These are phyloP conservation scores for Gallirallus australis DNA, from an alignment of 2,797 vertebrate species.

Conservation along the genomic window DNA sequence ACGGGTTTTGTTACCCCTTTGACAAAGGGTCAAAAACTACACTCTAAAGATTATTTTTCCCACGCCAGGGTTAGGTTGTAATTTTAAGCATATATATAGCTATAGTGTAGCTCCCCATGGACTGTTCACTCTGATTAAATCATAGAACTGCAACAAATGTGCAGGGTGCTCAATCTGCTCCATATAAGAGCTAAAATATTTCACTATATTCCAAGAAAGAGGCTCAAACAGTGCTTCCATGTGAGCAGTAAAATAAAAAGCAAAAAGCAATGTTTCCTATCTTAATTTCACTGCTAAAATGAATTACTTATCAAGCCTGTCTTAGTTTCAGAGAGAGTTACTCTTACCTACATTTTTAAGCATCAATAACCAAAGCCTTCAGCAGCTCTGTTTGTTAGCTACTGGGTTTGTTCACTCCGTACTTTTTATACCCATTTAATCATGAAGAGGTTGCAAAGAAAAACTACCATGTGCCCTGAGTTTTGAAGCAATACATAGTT, in stretches of 20 bases:
- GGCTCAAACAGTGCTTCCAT: background rate
- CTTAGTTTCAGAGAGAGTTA: background rate
- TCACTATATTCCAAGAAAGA: background rate
- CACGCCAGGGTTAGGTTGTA: background rate
- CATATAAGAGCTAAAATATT: background rate
- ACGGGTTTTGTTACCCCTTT: background rate
- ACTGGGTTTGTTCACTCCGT: background rate
- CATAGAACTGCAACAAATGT: background rate
- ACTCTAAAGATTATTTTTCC: background rate
- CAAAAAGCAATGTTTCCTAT: background rate
- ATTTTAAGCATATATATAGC: background rate
- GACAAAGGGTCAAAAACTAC: background rate
- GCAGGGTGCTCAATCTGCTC: background rate
- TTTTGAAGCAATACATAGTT: constrained; percentile 23
- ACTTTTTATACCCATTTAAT: background rate
- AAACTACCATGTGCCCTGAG: background rate
- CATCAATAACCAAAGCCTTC: background rate
- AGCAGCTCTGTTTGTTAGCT: background rate
- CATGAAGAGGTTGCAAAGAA: background rate
- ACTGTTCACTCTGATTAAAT: background rate
- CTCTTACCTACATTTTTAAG: background rate
- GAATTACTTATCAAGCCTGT: background rate
- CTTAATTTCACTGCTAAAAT: background rate
- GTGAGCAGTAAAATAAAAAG: too few species aligned
- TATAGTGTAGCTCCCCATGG: background rate